phyloP scores from a whole-genome alignment of 2,797 vertebrate species.

The Phalloptychus januarius region DNA sequence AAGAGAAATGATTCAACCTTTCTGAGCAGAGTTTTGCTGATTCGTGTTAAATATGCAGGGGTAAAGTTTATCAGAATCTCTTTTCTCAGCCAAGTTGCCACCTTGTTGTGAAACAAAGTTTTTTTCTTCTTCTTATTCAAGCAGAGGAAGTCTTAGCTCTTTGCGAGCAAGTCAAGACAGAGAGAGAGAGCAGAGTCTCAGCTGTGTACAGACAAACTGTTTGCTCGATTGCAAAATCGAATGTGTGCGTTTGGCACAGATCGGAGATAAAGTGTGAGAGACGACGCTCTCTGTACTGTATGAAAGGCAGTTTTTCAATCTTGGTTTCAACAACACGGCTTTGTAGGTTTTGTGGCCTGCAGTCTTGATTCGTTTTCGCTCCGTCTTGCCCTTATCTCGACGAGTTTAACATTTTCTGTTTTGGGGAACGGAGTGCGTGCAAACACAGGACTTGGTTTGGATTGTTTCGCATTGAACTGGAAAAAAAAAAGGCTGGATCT shows the following conservation, averaged over 20 bases:
- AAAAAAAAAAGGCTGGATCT: not conserved
- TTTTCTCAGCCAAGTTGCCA: conserved; percentile 5
- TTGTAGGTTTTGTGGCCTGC: not conserved
- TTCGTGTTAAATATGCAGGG: not conserved
- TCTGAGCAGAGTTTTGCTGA: not conserved
- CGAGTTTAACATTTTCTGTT: conserved; percentile 26
- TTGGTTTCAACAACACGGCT: not conserved
- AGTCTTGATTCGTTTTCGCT: not conserved
- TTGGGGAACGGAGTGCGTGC: not conserved
- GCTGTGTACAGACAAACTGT: not conserved
- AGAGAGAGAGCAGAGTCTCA: too few species aligned
- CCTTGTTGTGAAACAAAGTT: conserved; percentile 19
- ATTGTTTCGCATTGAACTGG: not conserved
- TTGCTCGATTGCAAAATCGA: not conserved
- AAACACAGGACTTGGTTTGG: conserved; percentile 3
- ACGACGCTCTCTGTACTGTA: not conserved
- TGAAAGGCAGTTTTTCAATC: not conserved
- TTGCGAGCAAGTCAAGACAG: not conserved
- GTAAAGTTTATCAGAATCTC: conserved; percentile 9
- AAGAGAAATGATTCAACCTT: not conserved
- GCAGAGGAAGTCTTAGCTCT: conserved; percentile 4
- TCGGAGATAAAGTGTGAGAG: not conserved
- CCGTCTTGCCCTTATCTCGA: conserved; percentile 19
- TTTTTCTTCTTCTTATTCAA: not conserved
- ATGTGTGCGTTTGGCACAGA: not conserved